Conservation (phyloP, 2,888 invertebrate genomes). For the Aspidapion aeneum region DNA sequence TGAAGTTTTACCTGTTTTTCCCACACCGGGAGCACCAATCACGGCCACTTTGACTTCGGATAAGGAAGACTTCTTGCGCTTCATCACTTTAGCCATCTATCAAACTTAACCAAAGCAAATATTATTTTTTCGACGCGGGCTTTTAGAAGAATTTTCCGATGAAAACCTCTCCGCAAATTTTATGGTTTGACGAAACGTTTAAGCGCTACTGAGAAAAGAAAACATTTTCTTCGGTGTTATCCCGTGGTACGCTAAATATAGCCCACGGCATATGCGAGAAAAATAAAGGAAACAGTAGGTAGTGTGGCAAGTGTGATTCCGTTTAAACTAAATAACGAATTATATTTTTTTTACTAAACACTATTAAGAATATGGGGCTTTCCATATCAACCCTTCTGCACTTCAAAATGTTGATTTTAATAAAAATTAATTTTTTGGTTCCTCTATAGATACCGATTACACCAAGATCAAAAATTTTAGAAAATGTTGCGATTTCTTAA, state of each 20-base stretch:
- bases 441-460: no score
- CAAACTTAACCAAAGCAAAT: not conserved
- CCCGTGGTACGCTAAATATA: not conserved
- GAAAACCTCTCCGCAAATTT: not conserved
- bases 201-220: not conserved
- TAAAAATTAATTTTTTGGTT: no score
- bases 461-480: no score
- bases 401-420: no score
- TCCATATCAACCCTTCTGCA: no score
- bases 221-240: not conserved
- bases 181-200: not conserved
- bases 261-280: not conserved
- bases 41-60: slow-evolving; percentile 90
- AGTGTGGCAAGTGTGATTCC: not conserved
- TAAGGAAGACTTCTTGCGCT: slow-evolving; percentile 85
- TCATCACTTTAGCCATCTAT: slow-evolving; percentile 62
- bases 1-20: slow-evolving; percentile 92
- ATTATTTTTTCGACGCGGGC: not conserved
- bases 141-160: not conserved
- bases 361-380: no score
- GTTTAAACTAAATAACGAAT: no score
- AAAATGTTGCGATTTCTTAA: no score
- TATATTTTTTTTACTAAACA: no score
- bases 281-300: not conserved
- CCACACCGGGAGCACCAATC: slow-evolving; percentile 84